Conservation (phyloP, 2,797 vertebrate species). For the Rallus crepitans region DNA sequence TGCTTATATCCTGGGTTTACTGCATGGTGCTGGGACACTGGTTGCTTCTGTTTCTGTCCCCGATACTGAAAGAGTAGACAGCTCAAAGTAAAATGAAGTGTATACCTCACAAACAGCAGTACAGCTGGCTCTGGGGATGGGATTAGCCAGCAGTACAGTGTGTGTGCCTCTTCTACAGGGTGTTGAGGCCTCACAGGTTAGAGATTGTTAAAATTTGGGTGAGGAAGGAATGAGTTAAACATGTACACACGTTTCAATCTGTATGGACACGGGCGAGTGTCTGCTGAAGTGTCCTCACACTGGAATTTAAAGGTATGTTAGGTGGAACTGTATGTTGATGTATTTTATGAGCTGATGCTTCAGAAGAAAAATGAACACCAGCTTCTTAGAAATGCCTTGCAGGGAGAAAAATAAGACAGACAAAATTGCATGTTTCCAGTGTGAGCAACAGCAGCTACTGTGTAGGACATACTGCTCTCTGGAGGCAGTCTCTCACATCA, state of each 20-base stretch:
- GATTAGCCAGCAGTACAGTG: not conserved
- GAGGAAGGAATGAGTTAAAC: not conserved
- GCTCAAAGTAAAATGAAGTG: not conserved
- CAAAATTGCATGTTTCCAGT: not conserved
- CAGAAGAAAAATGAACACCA: not conserved
- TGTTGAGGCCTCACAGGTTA: not conserved
- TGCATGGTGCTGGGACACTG: not conserved
- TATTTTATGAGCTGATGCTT: not conserved
- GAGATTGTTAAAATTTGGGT: not conserved
- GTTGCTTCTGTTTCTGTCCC: not conserved
- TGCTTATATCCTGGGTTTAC: not conserved
- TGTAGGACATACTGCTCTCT: not conserved
- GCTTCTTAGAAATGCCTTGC: not conserved
- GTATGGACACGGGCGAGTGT: accelerated
- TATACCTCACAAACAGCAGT: not conserved
- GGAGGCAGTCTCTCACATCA: not conserved
- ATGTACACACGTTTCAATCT: not conserved
- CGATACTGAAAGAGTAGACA: not conserved
- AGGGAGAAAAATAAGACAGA: not conserved
- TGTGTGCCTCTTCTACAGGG: not conserved
- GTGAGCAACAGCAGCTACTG: not conserved
- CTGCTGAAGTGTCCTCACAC: not conserved
- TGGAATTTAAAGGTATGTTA: not conserved
- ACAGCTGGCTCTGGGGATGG: not conserved
- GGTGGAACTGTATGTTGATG: not conserved